Evolutionary conservation across 2,797 vertebrate species (phyloP).

Genomic region (Setipinna tenuifilis): DNA sequence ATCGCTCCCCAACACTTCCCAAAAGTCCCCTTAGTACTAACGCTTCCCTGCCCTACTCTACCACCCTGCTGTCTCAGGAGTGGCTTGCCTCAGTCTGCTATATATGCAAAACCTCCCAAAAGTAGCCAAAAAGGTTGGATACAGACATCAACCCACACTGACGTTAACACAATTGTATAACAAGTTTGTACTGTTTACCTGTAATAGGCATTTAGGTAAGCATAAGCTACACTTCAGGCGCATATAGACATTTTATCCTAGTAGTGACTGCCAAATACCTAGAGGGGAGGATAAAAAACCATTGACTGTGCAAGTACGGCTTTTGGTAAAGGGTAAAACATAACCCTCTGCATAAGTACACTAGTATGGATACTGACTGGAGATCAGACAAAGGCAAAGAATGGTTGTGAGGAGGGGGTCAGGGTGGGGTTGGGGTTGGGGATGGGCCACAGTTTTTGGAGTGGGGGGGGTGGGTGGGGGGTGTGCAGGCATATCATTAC

Average conservation of each 20-base stretch:
- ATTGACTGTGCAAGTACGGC: background rate
- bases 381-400: background rate
- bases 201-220: too few relatives aligned
- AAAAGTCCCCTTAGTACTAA: too few relatives aligned
- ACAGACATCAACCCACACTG: too few relatives aligned
- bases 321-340: background rate
- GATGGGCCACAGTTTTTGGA: background rate
- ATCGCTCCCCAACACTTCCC: too few relatives aligned
- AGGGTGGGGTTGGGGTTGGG: background rate
- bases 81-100: too few relatives aligned
- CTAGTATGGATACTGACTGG: background rate
- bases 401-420: background rate
- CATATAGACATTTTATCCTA: background rate
- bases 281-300: background rate
- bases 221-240: background rate
- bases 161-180: too few relatives aligned
- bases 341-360: background rate
- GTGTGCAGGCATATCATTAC: slow-evolving; percentile 32
- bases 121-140: too few relatives aligned
- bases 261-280: background rate
- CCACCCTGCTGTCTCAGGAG: too few relatives aligned
- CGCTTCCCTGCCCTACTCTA: too few relatives aligned
- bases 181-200: too few relatives aligned
- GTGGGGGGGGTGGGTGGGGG: background rate
- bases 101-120: too few relatives aligned